Percentiles rank a stretch among this genome's conserved stretches.
Conservation (phyloP, 2,888 invertebrate species). For the Sesia apiformis region DNA sequence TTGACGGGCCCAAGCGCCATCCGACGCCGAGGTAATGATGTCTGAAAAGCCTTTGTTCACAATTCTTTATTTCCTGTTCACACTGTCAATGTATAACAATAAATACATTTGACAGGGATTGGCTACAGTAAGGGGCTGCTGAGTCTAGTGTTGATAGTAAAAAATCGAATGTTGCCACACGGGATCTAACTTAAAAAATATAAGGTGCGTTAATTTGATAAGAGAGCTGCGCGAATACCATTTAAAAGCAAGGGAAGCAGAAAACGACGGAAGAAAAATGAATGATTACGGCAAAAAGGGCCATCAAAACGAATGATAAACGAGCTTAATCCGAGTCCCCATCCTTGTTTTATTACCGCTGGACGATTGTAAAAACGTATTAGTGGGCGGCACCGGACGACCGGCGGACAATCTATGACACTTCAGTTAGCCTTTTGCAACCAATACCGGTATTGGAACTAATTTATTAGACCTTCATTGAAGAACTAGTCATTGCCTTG, state of each 20-base stretch:
- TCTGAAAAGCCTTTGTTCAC: no score
- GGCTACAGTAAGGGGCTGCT: no score
- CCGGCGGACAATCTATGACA: constrained; percentile 42
- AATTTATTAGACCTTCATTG: constrained; percentile 52
- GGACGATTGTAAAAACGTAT: constrained; percentile 73
- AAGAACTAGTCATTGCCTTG: no score
- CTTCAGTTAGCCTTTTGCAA: constrained; percentile 56
- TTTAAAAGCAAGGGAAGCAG: constrained; percentile 66
- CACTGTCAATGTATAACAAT: no score
- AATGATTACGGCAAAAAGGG: constrained; percentile 74
- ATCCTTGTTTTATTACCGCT: constrained; percentile 70
- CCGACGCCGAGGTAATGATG: no score
- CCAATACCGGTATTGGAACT: constrained; percentile 38
- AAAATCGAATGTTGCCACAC: not conserved
- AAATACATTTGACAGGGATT: no score
- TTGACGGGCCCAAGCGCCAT: no score
- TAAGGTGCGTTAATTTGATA: constrained; percentile 46
- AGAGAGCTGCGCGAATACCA: constrained; percentile 53
- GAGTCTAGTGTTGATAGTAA: no score
- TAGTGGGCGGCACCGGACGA: constrained; percentile 32
- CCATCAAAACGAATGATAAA: constrained; percentile 74
- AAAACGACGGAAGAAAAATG: constrained; percentile 72
- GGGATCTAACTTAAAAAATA: not conserved
- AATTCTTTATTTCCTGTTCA: no score
- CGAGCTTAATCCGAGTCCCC: constrained; percentile 67